Percentiles rank a stretch among this genome's conserved stretches.
Conservation (phyloP, 2,113 vertebrate genomes). For the Nerophis lumbriciformis region DNA sequence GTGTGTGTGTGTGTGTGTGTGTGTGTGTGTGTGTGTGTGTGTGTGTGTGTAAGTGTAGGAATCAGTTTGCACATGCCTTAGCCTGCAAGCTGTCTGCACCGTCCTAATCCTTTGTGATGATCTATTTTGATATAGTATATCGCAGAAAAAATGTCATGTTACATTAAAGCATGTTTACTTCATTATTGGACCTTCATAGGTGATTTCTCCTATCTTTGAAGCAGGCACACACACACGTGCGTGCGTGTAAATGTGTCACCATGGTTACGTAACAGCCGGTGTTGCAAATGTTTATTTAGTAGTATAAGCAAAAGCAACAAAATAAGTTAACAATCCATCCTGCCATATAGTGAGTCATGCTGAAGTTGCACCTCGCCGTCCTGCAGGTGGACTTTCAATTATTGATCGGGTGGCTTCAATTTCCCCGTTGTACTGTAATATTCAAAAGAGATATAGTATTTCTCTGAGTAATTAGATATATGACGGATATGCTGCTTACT, state of each 20-base stretch:
- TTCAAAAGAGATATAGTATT: constrained; percentile 3
- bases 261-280: constrained; percentile 29
- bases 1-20: constrained; percentile 12
- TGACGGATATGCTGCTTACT: no score
- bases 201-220: neutral
- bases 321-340: constrained; percentile 24
- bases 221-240: constrained; percentile 11
- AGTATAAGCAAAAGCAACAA: neutral
- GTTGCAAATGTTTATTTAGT: neutral
- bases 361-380: constrained; percentile 4
- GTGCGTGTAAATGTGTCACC: constrained; percentile 6
- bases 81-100: constrained; percentile 45
- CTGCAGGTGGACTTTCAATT: constrained; percentile 40
- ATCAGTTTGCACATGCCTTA: constrained; percentile 44
- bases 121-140: no score
- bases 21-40: constrained; percentile 11
- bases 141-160: neutral
- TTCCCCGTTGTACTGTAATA: neutral
- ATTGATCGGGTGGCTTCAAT: constrained; percentile 30
- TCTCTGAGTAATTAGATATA: neutral
- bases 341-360: neutral
- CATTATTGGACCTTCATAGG: neutral
- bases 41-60: neutral
- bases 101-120: constrained; percentile 24
- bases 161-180: neutral